Evolutionary conservation across 1,140 invertebrate species (phyloP).

Genomic region (Orius insidiosus): DNA sequence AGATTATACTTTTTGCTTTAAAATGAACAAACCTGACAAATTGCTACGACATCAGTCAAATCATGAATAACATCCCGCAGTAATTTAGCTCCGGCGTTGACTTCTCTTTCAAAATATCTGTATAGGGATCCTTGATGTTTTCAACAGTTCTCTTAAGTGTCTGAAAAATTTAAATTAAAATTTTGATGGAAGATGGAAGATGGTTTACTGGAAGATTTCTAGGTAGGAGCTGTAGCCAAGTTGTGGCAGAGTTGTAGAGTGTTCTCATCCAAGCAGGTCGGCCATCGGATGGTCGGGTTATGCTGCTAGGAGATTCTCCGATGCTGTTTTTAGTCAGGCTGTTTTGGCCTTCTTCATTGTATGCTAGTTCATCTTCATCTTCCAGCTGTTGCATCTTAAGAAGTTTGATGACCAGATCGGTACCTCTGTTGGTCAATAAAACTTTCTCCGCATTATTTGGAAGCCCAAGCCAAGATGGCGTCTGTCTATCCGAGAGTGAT

Average conservation of each 20-base stretch:
- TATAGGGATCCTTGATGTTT: conserved; percentile 96
- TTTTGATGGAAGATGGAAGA: conserved; percentile 1
- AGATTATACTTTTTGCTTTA: too few relatives aligned
- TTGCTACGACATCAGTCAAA: conserved; percentile 75
- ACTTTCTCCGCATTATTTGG: conserved; percentile 98
- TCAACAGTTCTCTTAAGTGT: conserved; percentile 79
- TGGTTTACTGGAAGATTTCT: conserved; percentile 44
- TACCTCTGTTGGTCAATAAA: conserved; percentile 23
- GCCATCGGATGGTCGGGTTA: conserved; percentile 50
- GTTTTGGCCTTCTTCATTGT: conserved; percentile 40
- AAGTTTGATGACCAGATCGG: conserved; percentile 79
- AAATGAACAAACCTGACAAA: conserved; percentile 58
- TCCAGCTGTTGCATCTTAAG: conserved; percentile 93
- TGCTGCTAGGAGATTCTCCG: conserved; percentile 24
- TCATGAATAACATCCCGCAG: conserved; percentile 81
- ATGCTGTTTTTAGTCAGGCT: conserved; percentile 26
- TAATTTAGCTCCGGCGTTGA: conserved; percentile 77
- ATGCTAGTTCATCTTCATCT: conserved; percentile 84
- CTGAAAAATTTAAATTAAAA: conserved; percentile 25
- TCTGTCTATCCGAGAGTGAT: conserved; percentile 77
- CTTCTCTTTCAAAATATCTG: conserved; percentile 96
- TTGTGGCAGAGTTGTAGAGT: conserved; percentile 73
- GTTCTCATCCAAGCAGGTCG: conserved; percentile 96
- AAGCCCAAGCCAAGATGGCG: conserved; percentile 93
- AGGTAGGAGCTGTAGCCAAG: conserved; percentile 85